Evolutionary conservation across 2,113 vertebrate species (phyloP), one percentile per base, ranked within the genome.

Genomic region (Nothoprocta perdicaria): DNA sequence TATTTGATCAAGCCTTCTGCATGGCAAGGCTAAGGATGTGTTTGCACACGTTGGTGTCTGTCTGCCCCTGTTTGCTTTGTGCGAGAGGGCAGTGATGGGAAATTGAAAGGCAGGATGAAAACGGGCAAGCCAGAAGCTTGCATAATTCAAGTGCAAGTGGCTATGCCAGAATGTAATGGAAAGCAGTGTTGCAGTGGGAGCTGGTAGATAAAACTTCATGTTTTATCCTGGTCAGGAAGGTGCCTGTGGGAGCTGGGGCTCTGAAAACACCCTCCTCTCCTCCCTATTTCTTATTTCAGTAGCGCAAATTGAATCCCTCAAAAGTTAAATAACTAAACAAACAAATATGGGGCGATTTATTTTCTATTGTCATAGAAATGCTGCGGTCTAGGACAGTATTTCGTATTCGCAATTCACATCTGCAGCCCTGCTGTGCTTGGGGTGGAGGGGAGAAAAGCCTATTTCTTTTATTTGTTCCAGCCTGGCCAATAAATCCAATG

Each of bases 301-400:
- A 95, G 95, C 92, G 46, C 86, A 88, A 79, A 94, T 90, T 22
- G 33, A 95, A 92, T 90, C 84, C 86, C 78, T 96, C 74, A 82
- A 94, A 95, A 96, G 88, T 94, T 41, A 50, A 77, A 29, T 95
- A 90, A 75, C 90, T 95, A 96, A 95, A 92, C 78, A 95, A 96
- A 94, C 95, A 95, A 95, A 95, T 93, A 74, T 55, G 81, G 89
- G 89, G 92, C 84, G 80, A 86, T 93, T 96, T 95, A 93, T 88
- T 94, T 93, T 86, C 86, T 58, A 96, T 94, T 95, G 95, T 95
- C 89, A 69, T 12, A 95, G 92, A 93, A 89, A 76, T 60, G 67
- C 95, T 92, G 88, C 66, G 84, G 93, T 87, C 90, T 93, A 57
- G 82, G 86, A 68, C 41, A 6, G 81, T 84, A 77, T 90, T 94